A percentile compares a stretch with the other conserved stretches of the same genome.
Conservation (phyloP, 1,140 invertebrate species). For the Drosophila pandora region DNA sequence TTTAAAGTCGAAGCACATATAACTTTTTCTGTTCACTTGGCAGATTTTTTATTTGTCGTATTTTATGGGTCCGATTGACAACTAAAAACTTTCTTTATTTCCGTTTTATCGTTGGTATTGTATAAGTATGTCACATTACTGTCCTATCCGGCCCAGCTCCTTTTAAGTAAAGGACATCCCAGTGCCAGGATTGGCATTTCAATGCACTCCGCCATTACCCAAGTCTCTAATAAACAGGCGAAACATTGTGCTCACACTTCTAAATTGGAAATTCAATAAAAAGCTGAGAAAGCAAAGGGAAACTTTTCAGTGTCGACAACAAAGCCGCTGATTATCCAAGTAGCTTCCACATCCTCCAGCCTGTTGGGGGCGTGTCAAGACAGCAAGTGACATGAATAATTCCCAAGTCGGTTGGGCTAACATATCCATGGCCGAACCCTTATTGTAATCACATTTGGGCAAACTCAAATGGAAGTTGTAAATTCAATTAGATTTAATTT, state of each 20-base stretch:
- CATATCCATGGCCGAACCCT: slow-evolving; percentile 53
- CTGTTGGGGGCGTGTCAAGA: slow-evolving; percentile 32
- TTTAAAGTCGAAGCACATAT: background rate
- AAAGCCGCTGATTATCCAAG: slow-evolving; percentile 60
- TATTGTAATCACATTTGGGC: slow-evolving; percentile 59
- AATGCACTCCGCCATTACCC: slow-evolving; percentile 16
- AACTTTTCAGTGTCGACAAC: slow-evolving; percentile 49
- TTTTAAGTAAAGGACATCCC: slow-evolving; percentile 9
- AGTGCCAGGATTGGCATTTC: slow-evolving; percentile 38
- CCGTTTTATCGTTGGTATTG: slow-evolving; percentile 39
- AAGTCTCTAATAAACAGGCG: slow-evolving; percentile 54
- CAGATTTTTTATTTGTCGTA: slow-evolving; percentile 20
- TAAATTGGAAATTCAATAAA: slow-evolving; percentile 54
- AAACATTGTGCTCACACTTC: slow-evolving; percentile 37
- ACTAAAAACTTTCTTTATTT: slow-evolving; percentile 39
- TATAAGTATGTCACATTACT: slow-evolving; percentile 58
- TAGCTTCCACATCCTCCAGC: slow-evolving; percentile 22
- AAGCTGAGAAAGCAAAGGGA: slow-evolving; percentile 26
- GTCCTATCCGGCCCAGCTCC: slow-evolving; percentile 7
- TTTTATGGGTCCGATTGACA: slow-evolving; percentile 41
- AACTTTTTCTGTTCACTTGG: background rate
- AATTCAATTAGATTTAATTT: slow-evolving; percentile 68
- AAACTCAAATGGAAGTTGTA: slow-evolving; percentile 58
- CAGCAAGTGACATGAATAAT: slow-evolving; percentile 60
- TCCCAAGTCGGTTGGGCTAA: slow-evolving; percentile 44